Conservation (phyloP, 2,888 invertebrate species). For the Euproctis similis region DNA sequence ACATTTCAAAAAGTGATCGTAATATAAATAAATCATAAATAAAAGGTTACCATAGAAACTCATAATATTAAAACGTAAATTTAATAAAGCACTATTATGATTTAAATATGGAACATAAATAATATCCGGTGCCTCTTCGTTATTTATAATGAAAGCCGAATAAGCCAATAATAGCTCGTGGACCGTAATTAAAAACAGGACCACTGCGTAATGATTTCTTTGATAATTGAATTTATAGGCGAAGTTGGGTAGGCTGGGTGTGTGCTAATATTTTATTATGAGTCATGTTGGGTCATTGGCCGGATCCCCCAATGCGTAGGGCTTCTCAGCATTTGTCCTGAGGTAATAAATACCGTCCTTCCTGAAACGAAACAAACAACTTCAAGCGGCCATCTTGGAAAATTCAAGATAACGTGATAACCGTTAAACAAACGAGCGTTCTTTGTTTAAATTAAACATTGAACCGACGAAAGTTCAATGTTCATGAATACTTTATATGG, state of each 20-base stretch:
- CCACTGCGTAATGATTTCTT: conserved; percentile 35
- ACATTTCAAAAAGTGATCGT: too few relatives aligned
- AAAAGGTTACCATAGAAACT: too few relatives aligned
- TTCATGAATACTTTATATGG: conserved; percentile 38
- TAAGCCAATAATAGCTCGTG: too few relatives aligned
- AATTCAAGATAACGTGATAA: conserved; percentile 43
- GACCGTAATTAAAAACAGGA: conserved; percentile 29
- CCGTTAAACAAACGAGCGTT: conserved; percentile 42
- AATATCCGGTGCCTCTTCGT: too few relatives aligned
- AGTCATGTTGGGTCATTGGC: conserved; percentile 26
- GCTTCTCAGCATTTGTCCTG: conserved; percentile 66
- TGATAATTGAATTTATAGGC: conserved; percentile 51
- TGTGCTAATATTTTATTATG: conserved; percentile 43
- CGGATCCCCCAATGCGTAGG: conserved; percentile 63
- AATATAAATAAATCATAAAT: too few relatives aligned
- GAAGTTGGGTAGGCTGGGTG: conserved; percentile 42
- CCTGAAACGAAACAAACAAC: conserved; percentile 59
- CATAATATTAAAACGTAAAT: too few relatives aligned
- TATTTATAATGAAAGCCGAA: conserved; percentile 21
- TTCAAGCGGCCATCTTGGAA: conserved; percentile 43
- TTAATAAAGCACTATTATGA: too few relatives aligned
- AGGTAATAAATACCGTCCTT: conserved; percentile 75
- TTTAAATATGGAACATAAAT: too few relatives aligned
- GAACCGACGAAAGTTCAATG: conserved; percentile 35
- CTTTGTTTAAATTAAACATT: conserved; percentile 51